Percentiles rank a stretch among this genome's conserved stretches.
phyloP scores from a whole-genome alignment of 1,140 invertebrate genomes.

The Cotesia typhae region DNA sequence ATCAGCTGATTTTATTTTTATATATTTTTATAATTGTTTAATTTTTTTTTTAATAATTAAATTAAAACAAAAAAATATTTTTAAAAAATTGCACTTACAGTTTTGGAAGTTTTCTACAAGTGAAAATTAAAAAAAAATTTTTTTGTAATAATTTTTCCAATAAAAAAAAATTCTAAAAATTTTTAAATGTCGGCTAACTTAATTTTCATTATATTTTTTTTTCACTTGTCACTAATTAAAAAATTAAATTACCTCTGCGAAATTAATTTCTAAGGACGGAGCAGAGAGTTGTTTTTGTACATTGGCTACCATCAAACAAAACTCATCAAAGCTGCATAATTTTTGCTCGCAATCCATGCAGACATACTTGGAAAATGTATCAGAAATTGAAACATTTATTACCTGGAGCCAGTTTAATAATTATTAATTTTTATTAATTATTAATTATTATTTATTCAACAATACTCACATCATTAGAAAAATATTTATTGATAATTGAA shows the following conservation, averaged over 20 bases:
- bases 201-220: too few relatives aligned
- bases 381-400: constrained; percentile 54
- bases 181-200: too few relatives aligned
- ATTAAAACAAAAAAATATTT: too few relatives aligned
- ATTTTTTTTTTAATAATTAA: too few relatives aligned
- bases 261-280: constrained; percentile 58
- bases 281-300: constrained; percentile 57
- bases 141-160: too few relatives aligned
- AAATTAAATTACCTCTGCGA: constrained; percentile 51
- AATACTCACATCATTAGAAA: constrained; percentile 56
- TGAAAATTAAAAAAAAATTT: too few relatives aligned
- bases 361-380: constrained; percentile 57
- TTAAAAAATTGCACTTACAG: too few relatives aligned
- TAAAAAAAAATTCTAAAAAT: too few relatives aligned
- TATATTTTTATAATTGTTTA: too few relatives aligned
- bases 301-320: constrained; percentile 59
- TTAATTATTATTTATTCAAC: not conserved
- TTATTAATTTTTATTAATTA: constrained; percentile 22
- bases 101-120: too few relatives aligned
- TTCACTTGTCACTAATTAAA: not conserved
- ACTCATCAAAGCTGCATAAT: constrained; percentile 58
- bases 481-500: constrained; percentile 60
- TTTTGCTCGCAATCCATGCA: constrained; percentile 60
- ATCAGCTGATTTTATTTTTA: too few relatives aligned
- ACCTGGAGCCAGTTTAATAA: constrained; percentile 42